A percentile compares a stretch with the other conserved stretches of the same genome.
Conservation (phyloP, 2,797 vertebrate species). For the Urophycis tenuis region DNA sequence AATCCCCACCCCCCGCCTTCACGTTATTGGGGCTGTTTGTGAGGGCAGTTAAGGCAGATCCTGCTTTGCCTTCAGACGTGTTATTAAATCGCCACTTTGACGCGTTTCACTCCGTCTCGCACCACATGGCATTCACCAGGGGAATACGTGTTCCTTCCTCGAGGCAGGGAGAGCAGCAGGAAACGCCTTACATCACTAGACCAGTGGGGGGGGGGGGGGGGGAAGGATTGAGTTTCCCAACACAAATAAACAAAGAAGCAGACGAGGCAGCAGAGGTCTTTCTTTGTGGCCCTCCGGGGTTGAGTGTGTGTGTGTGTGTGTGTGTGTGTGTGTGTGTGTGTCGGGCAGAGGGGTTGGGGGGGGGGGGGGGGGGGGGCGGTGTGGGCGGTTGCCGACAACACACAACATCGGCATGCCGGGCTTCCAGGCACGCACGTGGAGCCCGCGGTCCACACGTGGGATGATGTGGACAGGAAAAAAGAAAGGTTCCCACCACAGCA, state of each 20-base stretch:
- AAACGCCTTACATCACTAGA: conserved; percentile 14
- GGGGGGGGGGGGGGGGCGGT: too few relatives aligned
- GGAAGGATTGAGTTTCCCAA: conserved; percentile 7
- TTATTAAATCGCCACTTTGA: neutral
- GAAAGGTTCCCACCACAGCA: conserved; percentile 1
- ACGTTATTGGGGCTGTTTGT: conserved; percentile 16
- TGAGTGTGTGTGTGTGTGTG: too few relatives aligned
- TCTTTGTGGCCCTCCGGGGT: conserved; percentile 40
- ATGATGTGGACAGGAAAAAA: too few relatives aligned
- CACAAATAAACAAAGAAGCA: conserved; percentile 22
- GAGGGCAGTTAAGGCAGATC: neutral
- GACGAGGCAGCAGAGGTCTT: conserved; percentile 15
- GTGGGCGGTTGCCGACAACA: conserved; percentile 18
- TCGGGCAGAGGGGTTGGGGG: too few relatives aligned
- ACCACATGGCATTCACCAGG: neutral
- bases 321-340: too few relatives aligned
- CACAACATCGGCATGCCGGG: conserved; percentile 6
- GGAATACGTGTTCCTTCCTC: conserved; percentile 16
- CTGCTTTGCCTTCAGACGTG: neutral
- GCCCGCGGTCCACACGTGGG: neutral
- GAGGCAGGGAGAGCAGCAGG: neutral
- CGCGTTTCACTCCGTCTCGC: neutral
- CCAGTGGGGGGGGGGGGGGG: neutral
- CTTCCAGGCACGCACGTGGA: neutral
- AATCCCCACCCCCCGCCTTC: neutral